Evolutionary conservation across 2,888 invertebrate genomes (phyloP).

Genomic region (Acanthococcus lagerstroemiae): DNA sequence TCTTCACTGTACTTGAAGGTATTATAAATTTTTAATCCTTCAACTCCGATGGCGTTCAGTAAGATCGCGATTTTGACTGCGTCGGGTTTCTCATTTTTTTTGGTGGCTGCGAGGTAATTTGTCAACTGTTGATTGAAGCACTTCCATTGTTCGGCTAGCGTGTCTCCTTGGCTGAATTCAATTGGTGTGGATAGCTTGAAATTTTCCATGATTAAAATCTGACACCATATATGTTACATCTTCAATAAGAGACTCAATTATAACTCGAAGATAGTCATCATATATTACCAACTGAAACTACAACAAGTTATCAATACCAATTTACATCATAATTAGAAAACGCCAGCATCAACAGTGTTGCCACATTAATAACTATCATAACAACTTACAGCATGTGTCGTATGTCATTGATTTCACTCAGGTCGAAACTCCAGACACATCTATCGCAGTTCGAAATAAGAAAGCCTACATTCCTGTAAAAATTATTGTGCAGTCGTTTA

Average conservation of each 20-base stretch:
- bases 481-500: slow-evolving; percentile 67
- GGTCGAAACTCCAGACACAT: slow-evolving; percentile 30
- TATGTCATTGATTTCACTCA: no score
- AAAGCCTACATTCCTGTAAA: slow-evolving; percentile 56
- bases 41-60: not conserved
- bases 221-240: not conserved
- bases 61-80: not conserved
- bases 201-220: not conserved
- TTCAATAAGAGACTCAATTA: no score
- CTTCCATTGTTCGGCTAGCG: not conserved
- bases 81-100: not conserved
- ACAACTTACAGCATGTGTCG: no score
- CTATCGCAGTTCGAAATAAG: slow-evolving; percentile 39
- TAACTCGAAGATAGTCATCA: no score
- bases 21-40: not conserved
- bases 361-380: no score
- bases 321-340: no score
- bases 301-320: no score
- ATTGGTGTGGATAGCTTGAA: not conserved
- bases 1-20: not conserved
- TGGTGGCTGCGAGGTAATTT: not conserved
- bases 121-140: not conserved
- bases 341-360: no score
- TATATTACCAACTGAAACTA: no score
- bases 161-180: not conserved